These are phyloP conservation scores for Tiaroga cobitis DNA, from an alignment of 2,797 vertebrate genomes.

Conservation along the genomic window DNA sequence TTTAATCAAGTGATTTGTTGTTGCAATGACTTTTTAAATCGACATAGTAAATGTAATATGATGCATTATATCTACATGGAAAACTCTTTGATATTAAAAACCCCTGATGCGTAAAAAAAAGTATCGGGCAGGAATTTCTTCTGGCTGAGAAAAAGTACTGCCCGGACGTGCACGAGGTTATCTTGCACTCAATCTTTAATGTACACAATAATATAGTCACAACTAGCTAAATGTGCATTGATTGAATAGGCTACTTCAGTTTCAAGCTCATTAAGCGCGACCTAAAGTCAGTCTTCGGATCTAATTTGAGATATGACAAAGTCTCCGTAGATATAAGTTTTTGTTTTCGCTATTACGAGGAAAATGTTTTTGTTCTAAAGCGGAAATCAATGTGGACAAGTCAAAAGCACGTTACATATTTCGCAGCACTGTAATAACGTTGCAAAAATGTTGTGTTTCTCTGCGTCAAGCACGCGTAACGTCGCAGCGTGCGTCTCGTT, in stretches of 20 bases:
- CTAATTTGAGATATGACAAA: neutral
- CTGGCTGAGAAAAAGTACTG: neutral
- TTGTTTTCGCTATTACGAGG: neutral
- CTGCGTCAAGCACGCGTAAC: neutral
- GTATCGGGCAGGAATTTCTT: neutral
- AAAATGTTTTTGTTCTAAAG: neutral
- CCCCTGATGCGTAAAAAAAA: neutral
- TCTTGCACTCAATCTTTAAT: neutral
- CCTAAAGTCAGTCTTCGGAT: neutral
- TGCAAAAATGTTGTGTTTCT: neutral
- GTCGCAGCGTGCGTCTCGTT: neutral
- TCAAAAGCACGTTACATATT: too few relatives aligned
- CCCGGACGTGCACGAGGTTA: neutral
- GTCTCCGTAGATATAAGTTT: neutral
- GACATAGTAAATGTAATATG: neutral
- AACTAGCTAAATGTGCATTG: neutral
- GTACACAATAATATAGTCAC: neutral
- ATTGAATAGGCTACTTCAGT: too few relatives aligned
- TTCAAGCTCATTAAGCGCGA: neutral
- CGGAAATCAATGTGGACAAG: neutral
- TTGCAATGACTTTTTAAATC: neutral
- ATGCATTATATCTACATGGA: neutral
- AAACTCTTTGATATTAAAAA: neutral
- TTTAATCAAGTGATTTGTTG: neutral
- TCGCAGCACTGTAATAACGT: neutral